Evolutionary conservation across 2,888 invertebrate species (phyloP), one percentile per base, ranked within the genome.

Genomic region (Imbricaverruca yamaguchii): DNA sequence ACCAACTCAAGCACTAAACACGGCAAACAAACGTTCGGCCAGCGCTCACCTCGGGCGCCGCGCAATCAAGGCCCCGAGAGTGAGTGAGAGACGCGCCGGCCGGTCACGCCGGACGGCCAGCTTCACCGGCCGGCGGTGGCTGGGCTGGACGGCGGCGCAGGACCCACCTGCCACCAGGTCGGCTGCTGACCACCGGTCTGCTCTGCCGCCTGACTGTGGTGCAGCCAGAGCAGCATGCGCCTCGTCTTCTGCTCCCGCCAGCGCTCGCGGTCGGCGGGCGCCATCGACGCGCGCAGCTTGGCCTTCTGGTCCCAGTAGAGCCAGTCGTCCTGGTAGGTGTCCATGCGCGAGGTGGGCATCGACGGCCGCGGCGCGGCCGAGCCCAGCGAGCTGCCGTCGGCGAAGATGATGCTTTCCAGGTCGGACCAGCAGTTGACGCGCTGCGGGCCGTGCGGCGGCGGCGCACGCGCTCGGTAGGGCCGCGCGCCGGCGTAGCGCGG

Each of bases 171-270:
- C 85, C 85, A 85, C 85, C 85, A 85, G 18, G 83, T 82, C 80
- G 21, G 10, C 55, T 65, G 23, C 23, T n/a, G 57, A 39, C 57
- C 82, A 18, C 82, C 82, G 13, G 80, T 82, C 81, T 82, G 80
- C 81, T 79, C 82, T 57, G 82, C 82, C 21, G 83, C 81, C 77
- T 84, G 84, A 77, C 84, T 83, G 74, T 84, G 84, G 80, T 85
- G 84, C 80, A 85, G 84, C 85, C 85, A 85, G 53, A 85, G 83
- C 55, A 85, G 82, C 85, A 85, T 85, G 81, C 85, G 81, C 74
- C 84, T 83, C n/a, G 85, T 84, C 83, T 85, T 85, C 80, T 84
- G 85, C 63, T 83, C 82, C 81, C 83, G 81, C 85, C 85, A 85
- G n/a, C 84, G 82, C 65, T 84, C 84, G 13, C 81, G 69, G 80